Conservation (phyloP, 1,140 invertebrate genomes). For the Drosophila bocki region DNA sequence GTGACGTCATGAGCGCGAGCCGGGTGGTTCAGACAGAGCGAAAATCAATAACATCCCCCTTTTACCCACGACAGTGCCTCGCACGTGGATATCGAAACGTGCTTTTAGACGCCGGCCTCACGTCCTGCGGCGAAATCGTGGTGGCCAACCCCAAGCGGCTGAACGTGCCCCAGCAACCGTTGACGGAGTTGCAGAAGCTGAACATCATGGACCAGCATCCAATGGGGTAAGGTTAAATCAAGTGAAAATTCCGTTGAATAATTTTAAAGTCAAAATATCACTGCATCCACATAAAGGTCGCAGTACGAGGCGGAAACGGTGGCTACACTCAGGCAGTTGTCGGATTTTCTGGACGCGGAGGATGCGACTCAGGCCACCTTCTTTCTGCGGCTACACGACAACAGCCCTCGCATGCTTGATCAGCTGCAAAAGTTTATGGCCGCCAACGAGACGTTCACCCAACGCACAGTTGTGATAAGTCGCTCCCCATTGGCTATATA, state of each 20-base stretch:
- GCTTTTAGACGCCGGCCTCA: constrained; percentile 76
- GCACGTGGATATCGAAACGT: constrained; percentile 80
- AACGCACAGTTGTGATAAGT: constrained; percentile 75
- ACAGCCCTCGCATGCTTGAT: constrained; percentile 72
- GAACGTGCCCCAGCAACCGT: constrained; percentile 62
- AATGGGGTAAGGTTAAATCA: constrained; percentile 66
- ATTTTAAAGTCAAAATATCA: constrained; percentile 3
- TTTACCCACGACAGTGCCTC: constrained; percentile 61
- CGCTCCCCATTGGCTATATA: constrained; percentile 80
- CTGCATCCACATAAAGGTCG: constrained; percentile 46
- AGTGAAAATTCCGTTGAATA: neutral
- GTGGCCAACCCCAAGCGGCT: constrained; percentile 76
- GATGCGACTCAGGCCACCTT: constrained; percentile 49
- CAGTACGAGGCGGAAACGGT: constrained; percentile 78
- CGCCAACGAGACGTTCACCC: constrained; percentile 61
- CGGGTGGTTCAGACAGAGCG: constrained; percentile 27
- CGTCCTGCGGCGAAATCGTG: constrained; percentile 78
- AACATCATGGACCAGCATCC: constrained; percentile 81
- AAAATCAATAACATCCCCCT: constrained; percentile 78
- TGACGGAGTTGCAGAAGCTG: constrained; percentile 72
- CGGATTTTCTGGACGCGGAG: constrained; percentile 69
- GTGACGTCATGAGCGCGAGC: constrained; percentile 49
- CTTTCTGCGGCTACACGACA: constrained; percentile 76
- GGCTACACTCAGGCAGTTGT: constrained; percentile 63
- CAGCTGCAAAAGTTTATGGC: constrained; percentile 70